Evolutionary conservation across 2,113 vertebrate species (phyloP).

Genomic region (Dasypus novemcinctus): DNA sequence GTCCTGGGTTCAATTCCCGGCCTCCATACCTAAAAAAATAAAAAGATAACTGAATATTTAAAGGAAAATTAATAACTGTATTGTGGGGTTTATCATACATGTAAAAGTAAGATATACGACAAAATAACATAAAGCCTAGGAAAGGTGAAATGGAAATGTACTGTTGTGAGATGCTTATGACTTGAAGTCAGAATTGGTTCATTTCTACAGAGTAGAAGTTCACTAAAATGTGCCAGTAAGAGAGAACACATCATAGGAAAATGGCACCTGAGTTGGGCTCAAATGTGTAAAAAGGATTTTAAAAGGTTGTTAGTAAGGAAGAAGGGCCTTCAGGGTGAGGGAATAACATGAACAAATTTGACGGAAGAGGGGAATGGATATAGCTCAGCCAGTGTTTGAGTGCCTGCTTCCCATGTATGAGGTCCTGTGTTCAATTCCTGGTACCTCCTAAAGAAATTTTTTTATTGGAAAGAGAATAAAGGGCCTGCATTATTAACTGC

Average conservation of each 20-base stretch:
- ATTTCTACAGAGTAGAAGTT: neutral
- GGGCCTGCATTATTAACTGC: neutral
- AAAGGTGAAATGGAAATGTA: neutral
- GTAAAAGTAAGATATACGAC: neutral
- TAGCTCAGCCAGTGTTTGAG: too few relatives aligned
- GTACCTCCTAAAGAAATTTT: too few relatives aligned
- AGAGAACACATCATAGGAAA: neutral
- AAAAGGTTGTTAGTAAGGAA: neutral
- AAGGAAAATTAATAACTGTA: neutral
- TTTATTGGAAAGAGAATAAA: neutral
- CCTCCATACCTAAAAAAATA: too few relatives aligned
- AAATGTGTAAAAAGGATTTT: neutral
- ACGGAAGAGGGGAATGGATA: neutral
- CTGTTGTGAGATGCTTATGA: too few relatives aligned
- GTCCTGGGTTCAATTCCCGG: too few relatives aligned
- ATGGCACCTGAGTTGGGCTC: neutral
- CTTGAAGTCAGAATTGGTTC: neutral
- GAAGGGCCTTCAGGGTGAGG: neutral
- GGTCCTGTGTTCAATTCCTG: too few relatives aligned
- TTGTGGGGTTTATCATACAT: neutral
- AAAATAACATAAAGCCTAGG: neutral
- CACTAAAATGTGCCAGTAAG: neutral
- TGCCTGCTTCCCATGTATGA: too few relatives aligned
- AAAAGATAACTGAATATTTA: neutral
- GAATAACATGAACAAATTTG: neutral